phyloP scores from a whole-genome alignment of 2,797 vertebrate genomes.

The Perodicticus potto region DNA sequence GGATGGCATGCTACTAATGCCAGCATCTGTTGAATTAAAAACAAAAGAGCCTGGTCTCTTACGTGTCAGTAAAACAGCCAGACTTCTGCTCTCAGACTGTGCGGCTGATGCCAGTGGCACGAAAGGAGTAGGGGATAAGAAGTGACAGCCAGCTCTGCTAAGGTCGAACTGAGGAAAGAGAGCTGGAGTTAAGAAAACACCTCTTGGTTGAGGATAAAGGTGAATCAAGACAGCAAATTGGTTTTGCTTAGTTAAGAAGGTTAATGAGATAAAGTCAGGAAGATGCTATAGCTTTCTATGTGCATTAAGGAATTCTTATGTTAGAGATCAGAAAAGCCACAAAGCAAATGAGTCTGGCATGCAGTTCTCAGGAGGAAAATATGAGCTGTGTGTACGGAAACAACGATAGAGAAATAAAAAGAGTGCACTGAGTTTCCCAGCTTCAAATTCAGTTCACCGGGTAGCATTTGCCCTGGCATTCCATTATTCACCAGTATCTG shows the following conservation, averaged over 20 bases:
- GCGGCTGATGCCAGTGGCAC: not conserved
- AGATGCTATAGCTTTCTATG: conserved; percentile 39
- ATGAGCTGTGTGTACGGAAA: not conserved
- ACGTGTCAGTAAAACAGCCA: not conserved
- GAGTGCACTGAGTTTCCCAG: not conserved
- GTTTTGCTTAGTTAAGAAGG: conserved; percentile 76
- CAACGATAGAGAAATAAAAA: not conserved
- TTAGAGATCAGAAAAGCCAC: conserved; percentile 61
- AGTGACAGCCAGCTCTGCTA: not conserved
- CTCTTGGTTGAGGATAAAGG: conserved; percentile 70
- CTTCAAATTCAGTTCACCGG: not conserved
- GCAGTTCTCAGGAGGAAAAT: conserved; percentile 40
- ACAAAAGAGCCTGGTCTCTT: not conserved
- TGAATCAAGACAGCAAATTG: conserved; percentile 65
- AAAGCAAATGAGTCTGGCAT: not conserved
- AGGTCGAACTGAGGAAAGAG: not conserved
- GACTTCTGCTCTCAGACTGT: not conserved
- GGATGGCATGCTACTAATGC: not conserved
- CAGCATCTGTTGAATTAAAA: not conserved
- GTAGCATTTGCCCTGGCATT: not conserved
- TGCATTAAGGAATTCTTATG: conserved; percentile 34
- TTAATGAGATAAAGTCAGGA: conserved; percentile 70
- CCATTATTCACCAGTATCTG: conserved; percentile 47
- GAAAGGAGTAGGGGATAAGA: not conserved
- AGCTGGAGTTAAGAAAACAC: conserved; percentile 52